phyloP scores from a whole-genome alignment of 1,140 invertebrate species.

The Diorhabda elongata region DNA sequence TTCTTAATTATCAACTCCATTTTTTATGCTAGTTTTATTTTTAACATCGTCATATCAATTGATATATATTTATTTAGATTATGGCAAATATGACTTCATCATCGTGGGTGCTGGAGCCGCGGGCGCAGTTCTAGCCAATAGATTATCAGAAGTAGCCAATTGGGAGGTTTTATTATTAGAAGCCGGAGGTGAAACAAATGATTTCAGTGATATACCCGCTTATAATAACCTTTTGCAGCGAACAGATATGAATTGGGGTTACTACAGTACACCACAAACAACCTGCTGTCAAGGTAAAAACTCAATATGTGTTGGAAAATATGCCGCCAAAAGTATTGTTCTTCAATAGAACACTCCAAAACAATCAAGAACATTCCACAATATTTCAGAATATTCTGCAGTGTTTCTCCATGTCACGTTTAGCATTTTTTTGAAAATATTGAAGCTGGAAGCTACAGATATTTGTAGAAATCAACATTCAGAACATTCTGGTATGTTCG shows the following conservation, averaged over 20 bases:
- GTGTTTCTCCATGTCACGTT: no score
- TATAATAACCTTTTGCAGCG: conserved; percentile 16
- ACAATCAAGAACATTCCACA: no score
- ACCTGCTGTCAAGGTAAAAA: conserved; percentile 25
- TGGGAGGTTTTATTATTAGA: conserved; percentile 33
- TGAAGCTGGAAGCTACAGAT: no score
- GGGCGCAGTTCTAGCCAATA: conserved; percentile 30
- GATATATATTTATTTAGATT: conserved; percentile 22
- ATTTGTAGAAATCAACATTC: no score
- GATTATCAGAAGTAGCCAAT: conserved; percentile 27
- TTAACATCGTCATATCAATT: no score
- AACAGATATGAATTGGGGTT: conserved; percentile 61
- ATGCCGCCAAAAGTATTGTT: no score
- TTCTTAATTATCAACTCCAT: no score
- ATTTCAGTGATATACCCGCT: conserved; percentile 32
- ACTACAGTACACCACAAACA: conserved; percentile 50
- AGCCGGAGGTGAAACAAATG: conserved; percentile 38
- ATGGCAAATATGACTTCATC: conserved; percentile 35
- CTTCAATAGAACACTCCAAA: no score
- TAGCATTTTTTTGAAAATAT: no score
- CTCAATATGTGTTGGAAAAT: background rate
- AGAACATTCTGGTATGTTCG: no score
- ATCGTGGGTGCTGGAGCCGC: conserved; percentile 35
- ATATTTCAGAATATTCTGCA: no score
- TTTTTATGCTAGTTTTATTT: no score